phyloP scores from a whole-genome alignment of 2,113 vertebrate species.

The Mionectes macconnelli region DNA sequence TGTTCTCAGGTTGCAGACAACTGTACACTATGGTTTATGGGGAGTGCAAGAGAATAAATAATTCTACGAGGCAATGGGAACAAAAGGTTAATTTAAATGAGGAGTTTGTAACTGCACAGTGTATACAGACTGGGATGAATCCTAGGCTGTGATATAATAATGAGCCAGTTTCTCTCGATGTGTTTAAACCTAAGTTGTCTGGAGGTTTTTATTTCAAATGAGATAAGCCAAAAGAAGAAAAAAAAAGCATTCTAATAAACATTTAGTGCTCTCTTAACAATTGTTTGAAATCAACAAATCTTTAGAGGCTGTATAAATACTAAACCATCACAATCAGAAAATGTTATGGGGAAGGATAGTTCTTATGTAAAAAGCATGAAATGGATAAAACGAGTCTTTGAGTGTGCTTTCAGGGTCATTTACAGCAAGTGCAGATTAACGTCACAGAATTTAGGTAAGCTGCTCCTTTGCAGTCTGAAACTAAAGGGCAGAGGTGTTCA shows the following conservation, averaged over 20 bases:
- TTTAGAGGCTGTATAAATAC: neutral
- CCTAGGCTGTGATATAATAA: accelerated
- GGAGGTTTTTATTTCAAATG: neutral
- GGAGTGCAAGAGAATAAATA: neutral
- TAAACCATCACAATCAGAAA: neutral
- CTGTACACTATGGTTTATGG: accelerated
- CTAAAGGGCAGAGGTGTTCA: neutral
- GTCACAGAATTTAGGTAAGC: neutral
- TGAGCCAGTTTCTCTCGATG: neutral
- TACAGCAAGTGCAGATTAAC: neutral
- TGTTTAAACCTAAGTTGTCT: neutral
- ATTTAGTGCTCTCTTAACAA: neutral
- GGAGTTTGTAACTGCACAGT: neutral
- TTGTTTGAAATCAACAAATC: neutral
- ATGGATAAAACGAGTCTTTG: neutral
- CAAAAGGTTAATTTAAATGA: neutral
- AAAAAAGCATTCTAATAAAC: neutral
- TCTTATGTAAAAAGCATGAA: neutral
- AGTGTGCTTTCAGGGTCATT: neutral
- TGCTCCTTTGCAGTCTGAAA: neutral
- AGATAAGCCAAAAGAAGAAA: neutral
- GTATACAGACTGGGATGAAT: neutral
- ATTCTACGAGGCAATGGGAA: neutral
- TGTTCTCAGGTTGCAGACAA: neutral
- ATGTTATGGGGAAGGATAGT: neutral